phyloP scores from a whole-genome alignment of 2,797 vertebrate genomes.

The Rhynchotus rufescens region DNA sequence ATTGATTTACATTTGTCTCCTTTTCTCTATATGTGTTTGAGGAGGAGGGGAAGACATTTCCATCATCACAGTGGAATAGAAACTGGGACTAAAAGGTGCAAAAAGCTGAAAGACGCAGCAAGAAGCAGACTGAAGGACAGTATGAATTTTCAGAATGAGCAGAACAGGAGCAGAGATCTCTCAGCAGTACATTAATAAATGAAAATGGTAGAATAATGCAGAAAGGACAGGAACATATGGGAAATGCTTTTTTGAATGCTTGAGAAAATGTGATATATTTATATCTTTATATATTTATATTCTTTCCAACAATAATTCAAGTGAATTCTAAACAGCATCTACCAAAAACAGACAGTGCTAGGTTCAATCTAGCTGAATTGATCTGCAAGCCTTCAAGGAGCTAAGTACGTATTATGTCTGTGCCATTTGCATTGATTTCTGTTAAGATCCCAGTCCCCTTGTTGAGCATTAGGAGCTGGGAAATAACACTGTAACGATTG shows the following conservation, averaged over 20 bases:
- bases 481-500: not conserved
- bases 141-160: not conserved
- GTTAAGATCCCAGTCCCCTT: not conserved
- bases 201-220: not conserved
- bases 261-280: not conserved
- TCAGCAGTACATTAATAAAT: not conserved
- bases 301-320: constrained; percentile 11
- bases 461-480: not conserved
- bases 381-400: constrained; percentile 10
- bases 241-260: not conserved
- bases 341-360: constrained; percentile 13
- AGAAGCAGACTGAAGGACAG: not conserved
- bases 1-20: not conserved
- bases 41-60: not conserved
- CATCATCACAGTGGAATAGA: not conserved
- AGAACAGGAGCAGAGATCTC: not conserved
- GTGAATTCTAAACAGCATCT: not conserved
- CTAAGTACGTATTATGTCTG: constrained; percentile 4
- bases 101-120: not conserved
- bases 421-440: constrained; percentile 53
- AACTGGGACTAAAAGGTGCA: not conserved
- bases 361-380: not conserved
- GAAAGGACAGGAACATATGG: not conserved
- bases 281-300: not conserved
- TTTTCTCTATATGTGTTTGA: fast-evolving